Evolutionary conservation across 2,113 vertebrate genomes (phyloP), one percentile per base, ranked within the genome.

Genomic region (Periophthalmus modestus): DNA sequence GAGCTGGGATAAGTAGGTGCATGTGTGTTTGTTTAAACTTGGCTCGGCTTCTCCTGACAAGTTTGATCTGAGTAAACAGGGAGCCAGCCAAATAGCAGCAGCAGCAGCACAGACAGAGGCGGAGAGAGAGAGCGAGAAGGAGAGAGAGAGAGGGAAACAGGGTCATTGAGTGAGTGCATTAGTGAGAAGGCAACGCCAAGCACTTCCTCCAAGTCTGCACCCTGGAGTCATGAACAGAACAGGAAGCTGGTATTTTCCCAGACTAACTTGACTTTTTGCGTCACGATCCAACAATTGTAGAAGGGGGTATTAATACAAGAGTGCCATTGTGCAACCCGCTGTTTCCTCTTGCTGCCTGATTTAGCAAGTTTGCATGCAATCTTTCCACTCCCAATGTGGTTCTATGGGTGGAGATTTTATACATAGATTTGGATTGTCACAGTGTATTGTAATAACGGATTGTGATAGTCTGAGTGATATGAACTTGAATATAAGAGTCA

Each of bases 161-260:
- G 52, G 81, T 81, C 73, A 83, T 73, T 75, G 79, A 78, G 74
- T 81, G 75, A 76, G 79, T 69, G 76, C 68, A 77, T 54, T 79
- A 50, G 46, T 63, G 81, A 67, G 75, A 43, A 75, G 71, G 72
- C 77, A 76, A 48, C 81, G 36, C 33, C 78, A 71, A 73, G 75
- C 61, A 76, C 78, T 78, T 73, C 75, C 5, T 75, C 69, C 13
- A 13, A 67, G 62, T 23, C 72, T 70, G 73, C 83, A 89, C 75
- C 59, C 80, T 83, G 63, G 83, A 82, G 73, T 78, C 84, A 72
- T 59, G 74, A 72, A 62, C 84, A 88, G 85, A 75, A 66, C 88
- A 90, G 85, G 90, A 91, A 89, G 85, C 84, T 85, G 85, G 86
- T 89, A 87, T 90, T 92, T 90, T 92, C 90, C 87, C 91, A 91